These are phyloP conservation scores for Holacanthus passer DNA, from an alignment of 2,113 vertebrate species.

Conservation along the genomic window DNA sequence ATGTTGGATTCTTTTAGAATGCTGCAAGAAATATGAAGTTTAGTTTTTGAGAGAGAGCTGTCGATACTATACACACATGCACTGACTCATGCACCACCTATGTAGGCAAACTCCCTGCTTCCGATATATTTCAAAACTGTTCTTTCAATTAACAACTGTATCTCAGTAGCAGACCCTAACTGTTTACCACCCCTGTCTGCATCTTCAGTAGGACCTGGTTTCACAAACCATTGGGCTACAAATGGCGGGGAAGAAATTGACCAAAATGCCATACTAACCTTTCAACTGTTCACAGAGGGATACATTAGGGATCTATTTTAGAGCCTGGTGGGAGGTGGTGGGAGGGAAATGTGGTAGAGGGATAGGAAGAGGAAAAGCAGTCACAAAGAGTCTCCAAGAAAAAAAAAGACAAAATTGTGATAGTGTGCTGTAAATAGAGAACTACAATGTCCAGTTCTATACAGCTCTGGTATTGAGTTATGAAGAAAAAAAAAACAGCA, in stretches of 20 bases:
- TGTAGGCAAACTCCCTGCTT: neutral
- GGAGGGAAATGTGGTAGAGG: conserved; percentile 29
- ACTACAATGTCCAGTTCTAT: conserved; percentile 9
- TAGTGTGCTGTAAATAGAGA: conserved; percentile 9
- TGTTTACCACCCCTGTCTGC: neutral
- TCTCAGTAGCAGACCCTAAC: neutral
- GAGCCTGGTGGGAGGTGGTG: conserved; percentile 46
- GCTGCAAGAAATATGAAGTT: neutral
- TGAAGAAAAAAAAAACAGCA: neutral
- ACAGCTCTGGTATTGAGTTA: neutral
- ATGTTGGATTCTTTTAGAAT: neutral
- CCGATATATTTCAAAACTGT: neutral
- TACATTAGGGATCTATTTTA: conserved; percentile 72
- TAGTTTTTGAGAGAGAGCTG: neutral
- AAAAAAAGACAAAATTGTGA: conserved; percentile 5
- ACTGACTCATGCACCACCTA: neutral
- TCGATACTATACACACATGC: neutral
- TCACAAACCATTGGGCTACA: conserved; percentile 53
- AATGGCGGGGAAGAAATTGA: conserved; percentile 34
- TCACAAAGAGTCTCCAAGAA: conserved; percentile 42
- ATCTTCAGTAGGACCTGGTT: conserved; percentile 27
- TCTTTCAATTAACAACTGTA: neutral
- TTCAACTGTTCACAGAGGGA: conserved; percentile 58
- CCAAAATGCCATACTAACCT: conserved; percentile 68
- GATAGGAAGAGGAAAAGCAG: conserved; percentile 7